These are phyloP conservation scores for Catostomus latipinnis DNA, from an alignment of 2,797 vertebrate genomes.

Conservation along the genomic window DNA sequence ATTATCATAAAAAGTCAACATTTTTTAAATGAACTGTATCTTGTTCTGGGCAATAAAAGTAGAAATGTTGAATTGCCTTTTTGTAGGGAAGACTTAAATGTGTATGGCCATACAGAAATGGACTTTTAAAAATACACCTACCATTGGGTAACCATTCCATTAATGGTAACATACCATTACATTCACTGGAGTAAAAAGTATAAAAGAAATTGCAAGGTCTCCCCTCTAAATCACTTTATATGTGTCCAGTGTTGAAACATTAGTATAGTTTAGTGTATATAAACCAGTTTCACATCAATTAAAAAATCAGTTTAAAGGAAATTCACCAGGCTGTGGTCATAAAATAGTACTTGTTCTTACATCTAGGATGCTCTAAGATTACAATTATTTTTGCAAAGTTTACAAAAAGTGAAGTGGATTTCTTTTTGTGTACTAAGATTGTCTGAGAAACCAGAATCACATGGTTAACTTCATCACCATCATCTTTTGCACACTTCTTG, in stretches of 20 bases:
- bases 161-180: no score
- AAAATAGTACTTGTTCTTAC: no score
- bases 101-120: background rate
- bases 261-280: no score
- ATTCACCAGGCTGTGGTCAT: no score
- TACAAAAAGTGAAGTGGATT: background rate
- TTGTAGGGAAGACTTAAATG: background rate
- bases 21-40: no score
- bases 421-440: background rate
- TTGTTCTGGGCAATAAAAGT: background rate
- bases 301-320: no score
- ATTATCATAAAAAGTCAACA: background rate
- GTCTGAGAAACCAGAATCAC: background rate
- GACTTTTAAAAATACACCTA: background rate
- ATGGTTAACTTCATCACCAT: background rate
- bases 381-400: background rate
- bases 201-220: no score
- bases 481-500: background rate
- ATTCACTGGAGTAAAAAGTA: no score
- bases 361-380: background rate
- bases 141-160: no score
- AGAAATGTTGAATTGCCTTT: background rate
- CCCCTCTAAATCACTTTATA: no score
- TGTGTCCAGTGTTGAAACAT: no score
- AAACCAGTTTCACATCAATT: no score